phyloP scores from a whole-genome alignment of 2,113 vertebrate species.

The Beaufortia kweichowensis region DNA sequence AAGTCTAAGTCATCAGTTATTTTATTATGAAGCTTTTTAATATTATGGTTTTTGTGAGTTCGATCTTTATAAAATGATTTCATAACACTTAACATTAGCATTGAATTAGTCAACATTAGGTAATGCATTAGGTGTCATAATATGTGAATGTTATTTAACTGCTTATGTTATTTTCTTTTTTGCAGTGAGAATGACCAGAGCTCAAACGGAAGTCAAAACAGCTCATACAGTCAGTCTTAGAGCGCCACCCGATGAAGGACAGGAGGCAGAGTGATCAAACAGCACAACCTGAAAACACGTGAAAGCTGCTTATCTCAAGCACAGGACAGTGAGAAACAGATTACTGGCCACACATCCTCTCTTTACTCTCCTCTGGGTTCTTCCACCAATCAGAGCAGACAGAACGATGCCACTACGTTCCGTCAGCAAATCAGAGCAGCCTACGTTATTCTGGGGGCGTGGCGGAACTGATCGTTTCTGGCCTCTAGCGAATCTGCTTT shows the following conservation, averaged over 20 bases:
- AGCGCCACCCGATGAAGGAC: conserved; percentile 50
- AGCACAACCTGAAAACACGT: conserved; percentile 44
- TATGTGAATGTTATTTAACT: background rate
- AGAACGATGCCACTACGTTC: background rate
- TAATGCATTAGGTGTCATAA: too few species aligned
- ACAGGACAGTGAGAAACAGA: background rate
- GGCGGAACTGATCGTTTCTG: background rate
- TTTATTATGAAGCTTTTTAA: too few species aligned
- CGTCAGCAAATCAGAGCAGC: background rate
- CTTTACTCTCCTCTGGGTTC: background rate
- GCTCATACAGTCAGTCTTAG: conserved; percentile 96
- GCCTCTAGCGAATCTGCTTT: conserved; percentile 5
- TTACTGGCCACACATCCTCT: conserved; percentile 11
- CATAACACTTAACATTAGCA: too few species aligned
- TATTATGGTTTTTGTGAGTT: too few species aligned
- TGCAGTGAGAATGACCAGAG: conserved; percentile 96
- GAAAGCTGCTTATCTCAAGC: conserved; percentile 23
- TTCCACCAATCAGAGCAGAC: conserved; percentile 14
- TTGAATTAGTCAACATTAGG: too few species aligned
- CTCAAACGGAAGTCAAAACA: conserved; percentile 98
- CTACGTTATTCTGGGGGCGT: background rate
- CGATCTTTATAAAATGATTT: too few species aligned
- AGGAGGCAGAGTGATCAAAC: conserved; percentile 21
- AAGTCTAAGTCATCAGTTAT: too few species aligned
- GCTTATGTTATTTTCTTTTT: conserved; percentile 11